These are phyloP conservation scores for Onychorhynchus coronatus DNA, from an alignment of 2,113 vertebrate genomes.

Conservation along the genomic window DNA sequence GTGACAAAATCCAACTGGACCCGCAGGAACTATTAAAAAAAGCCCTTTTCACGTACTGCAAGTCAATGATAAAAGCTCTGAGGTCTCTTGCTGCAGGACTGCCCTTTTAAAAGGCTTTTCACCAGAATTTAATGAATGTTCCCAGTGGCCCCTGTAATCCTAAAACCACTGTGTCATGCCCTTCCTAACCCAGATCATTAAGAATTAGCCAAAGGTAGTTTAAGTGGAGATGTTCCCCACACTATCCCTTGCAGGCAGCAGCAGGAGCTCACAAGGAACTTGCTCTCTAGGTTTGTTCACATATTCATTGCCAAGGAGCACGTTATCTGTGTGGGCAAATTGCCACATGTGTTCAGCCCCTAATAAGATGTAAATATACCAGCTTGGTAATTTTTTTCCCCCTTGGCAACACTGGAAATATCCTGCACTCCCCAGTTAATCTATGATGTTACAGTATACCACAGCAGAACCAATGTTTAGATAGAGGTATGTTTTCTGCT, in stretches of 20 bases:
- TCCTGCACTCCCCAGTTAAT: neutral
- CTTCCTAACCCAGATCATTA: neutral
- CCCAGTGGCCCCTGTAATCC: neutral
- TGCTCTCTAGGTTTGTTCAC: neutral
- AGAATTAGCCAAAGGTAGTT: neutral
- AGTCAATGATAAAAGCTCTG: neutral
- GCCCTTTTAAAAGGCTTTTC: neutral
- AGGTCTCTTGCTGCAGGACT: neutral
- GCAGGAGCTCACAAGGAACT: neutral
- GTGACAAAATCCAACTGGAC: accelerated
- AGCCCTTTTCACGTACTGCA: neutral
- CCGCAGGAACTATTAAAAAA: neutral
- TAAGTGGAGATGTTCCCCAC: neutral
- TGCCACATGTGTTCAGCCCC: neutral
- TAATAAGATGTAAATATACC: neutral
- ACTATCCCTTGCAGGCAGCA: neutral
- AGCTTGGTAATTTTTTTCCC: neutral
- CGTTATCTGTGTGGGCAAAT: neutral
- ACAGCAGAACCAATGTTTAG: neutral
- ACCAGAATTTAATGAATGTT: constrained; percentile 27
- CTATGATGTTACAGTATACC: neutral
- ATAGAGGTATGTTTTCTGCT: neutral
- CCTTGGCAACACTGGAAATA: neutral
- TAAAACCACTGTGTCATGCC: neutral
- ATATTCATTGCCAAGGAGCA: neutral